These are phyloP conservation scores for Xiphophorus maculatus DNA, from an alignment of 2,113 vertebrate species.

Conservation along the genomic window DNA sequence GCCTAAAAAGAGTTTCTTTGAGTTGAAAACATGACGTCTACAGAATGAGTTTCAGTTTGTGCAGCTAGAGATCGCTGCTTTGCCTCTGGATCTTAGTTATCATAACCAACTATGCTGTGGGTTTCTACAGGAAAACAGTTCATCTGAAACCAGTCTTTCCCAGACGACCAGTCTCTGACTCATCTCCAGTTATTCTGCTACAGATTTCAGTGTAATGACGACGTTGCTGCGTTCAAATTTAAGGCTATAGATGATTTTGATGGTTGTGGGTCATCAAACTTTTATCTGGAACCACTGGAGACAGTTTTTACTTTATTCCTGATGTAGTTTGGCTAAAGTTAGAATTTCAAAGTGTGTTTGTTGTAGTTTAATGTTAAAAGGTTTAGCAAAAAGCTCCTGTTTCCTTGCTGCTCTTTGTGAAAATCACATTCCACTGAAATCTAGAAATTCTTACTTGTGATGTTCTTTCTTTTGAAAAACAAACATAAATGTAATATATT, in stretches of 20 bases:
- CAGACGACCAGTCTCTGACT: not conserved
- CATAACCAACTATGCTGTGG: not conserved
- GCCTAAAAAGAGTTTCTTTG: not conserved
- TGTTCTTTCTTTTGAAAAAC: too few species aligned
- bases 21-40: not conserved
- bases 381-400: slow-evolving; percentile 7
- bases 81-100: not conserved
- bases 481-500: too few species aligned
- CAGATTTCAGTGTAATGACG: not conserved
- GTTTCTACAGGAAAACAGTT: not conserved
- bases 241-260: slow-evolving; percentile 2
- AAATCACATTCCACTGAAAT: too few species aligned
- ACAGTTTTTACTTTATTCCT: not conserved
- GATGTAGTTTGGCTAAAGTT: slow-evolving; percentile 1
- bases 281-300: not conserved
- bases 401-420: not conserved
- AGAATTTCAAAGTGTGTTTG: not conserved
- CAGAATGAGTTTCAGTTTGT: too few species aligned
- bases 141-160: too few species aligned
- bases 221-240: slow-evolving; percentile 6
- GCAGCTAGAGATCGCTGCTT: too few species aligned
- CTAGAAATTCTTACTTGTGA: too few species aligned
- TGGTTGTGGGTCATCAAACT: not conserved
- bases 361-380: slow-evolving; percentile 2
- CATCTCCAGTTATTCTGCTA: not conserved